Conservation (phyloP, 2,113 vertebrate genomes). For the Leuciscus idus region DNA sequence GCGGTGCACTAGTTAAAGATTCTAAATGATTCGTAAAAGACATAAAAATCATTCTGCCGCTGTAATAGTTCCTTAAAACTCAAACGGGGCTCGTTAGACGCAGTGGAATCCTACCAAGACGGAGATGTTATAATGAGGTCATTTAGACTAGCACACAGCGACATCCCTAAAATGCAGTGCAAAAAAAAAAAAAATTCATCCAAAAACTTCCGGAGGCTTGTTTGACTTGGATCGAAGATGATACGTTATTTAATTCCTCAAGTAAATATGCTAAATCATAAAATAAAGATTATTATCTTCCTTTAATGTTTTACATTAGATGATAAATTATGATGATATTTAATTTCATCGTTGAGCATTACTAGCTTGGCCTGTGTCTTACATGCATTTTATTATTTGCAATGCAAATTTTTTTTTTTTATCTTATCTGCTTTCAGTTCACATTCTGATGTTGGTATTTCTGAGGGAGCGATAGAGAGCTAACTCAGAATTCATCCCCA, state of each 20-base stretch:
- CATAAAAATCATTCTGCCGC: not conserved
- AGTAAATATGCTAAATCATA: constrained; percentile 1
- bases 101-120: constrained; percentile 22
- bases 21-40: constrained; percentile 23
- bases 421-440: constrained; percentile 27
- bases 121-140: constrained; percentile 31
- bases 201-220: constrained; percentile 5
- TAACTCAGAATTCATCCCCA: not conserved
- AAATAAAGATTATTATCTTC: not conserved
- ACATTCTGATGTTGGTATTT: not conserved
- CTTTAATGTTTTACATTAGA: not conserved
- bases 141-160: constrained; percentile 22
- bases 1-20: constrained; percentile 22
- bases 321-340: not conserved
- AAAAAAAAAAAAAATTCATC: not conserved
- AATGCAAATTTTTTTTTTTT: not conserved
- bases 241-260: not conserved
- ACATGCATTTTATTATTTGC: not conserved
- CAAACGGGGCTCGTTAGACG: constrained; percentile 21
- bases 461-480: not conserved
- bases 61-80: constrained; percentile 27
- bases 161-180: not conserved
- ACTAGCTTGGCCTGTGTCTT: not conserved
- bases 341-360: not conserved
- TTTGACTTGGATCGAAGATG: constrained; percentile 13